Base-by-base conservation (phyloP, 1,140 invertebrate genomes). In the Hyphantria cunea region DNA sequence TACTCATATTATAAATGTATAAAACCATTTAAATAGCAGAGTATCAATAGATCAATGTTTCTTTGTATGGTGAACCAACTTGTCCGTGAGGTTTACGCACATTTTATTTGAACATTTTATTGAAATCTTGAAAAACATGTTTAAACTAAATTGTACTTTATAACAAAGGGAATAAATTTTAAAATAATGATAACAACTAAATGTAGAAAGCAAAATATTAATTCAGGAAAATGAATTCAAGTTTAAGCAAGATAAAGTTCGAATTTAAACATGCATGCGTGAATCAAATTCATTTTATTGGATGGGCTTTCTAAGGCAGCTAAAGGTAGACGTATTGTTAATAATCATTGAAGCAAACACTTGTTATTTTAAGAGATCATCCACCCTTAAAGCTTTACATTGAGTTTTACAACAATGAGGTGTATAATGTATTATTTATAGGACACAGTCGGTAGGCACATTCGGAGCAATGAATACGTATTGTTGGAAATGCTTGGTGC, bases 301-400 rank as follows among this genome's bases (percentile, higher is more conserved):
- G 33, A 63, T 51, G 58, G 84, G 81, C 84, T 88, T 89, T 88
- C 82, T 85, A 76, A 78, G 82, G 84, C 88, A 81, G 84, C 84
- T 82, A 89, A 89, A 89, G 82, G 84, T 89, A 78, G 76, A 66
- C 65, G 80, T 75, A 90, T 90, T 90, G 88, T 90, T 74, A 84
- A 82, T 90, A 90, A 90, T 90, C 88, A 88, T 82, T 89, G 86
- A 88, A 89, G 88, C 88, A 90, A 89, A 90, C 86, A 89, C 88
- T 90, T 89, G 88, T 90, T 90, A 90, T 90, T 90, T 90, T 89
- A 90, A 90, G 86, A 89, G 88, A 90, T 90, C 88, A 90, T 90
- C 88, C 85, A 87, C 66, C 85, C 81, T 85, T 88, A 86, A 87
- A 72, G 83, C 79, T 81, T 83, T 77, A 68, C 79, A 84, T 82